A percentile compares a stretch with the other conserved stretches of the same genome.
Conservation (phyloP, 2,888 invertebrate species). For the Ectropis crepuscularia region DNA sequence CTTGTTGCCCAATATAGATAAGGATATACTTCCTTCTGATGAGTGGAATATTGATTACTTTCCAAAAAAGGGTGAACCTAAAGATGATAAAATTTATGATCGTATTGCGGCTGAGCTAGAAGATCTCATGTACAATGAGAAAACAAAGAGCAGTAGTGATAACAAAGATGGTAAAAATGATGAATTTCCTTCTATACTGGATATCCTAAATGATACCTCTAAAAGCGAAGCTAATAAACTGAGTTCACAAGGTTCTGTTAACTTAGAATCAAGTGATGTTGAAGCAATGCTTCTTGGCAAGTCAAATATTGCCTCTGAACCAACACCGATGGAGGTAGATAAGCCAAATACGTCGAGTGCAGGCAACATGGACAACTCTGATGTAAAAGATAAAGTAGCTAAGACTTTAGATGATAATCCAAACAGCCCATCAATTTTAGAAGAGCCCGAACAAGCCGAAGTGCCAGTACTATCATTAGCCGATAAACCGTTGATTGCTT, state of each 20-base stretch:
- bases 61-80: slow-evolving; percentile 72
- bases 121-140: slow-evolving; percentile 78
- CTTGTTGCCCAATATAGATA: slow-evolving; percentile 65
- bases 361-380: slow-evolving; percentile 40
- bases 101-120: slow-evolving; percentile 80
- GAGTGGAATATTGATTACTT: slow-evolving; percentile 79
- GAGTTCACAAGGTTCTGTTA: slow-evolving; percentile 56
- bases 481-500: slow-evolving; percentile 21
- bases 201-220: slow-evolving; percentile 71
- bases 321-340: slow-evolving; percentile 66
- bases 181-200: slow-evolving; percentile 82
- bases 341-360: slow-evolving; percentile 57
- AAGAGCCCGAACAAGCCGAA: slow-evolving; percentile 54
- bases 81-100: slow-evolving; percentile 80
- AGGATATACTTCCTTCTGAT: slow-evolving; percentile 68
- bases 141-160: slow-evolving; percentile 55
- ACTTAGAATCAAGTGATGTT: slow-evolving; percentile 75
- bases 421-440: slow-evolving; percentile 74
- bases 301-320: slow-evolving; percentile 45
- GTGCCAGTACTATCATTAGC: slow-evolving; percentile 32
- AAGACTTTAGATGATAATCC: slow-evolving; percentile 56
- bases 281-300: slow-evolving; percentile 79
- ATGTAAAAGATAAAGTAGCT: slow-evolving; percentile 21
- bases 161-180: slow-evolving; percentile 68
- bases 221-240: slow-evolving; percentile 49